phyloP scores from a whole-genome alignment of 1,140 invertebrate species.

The Bombus haemorrhoidalis region DNA sequence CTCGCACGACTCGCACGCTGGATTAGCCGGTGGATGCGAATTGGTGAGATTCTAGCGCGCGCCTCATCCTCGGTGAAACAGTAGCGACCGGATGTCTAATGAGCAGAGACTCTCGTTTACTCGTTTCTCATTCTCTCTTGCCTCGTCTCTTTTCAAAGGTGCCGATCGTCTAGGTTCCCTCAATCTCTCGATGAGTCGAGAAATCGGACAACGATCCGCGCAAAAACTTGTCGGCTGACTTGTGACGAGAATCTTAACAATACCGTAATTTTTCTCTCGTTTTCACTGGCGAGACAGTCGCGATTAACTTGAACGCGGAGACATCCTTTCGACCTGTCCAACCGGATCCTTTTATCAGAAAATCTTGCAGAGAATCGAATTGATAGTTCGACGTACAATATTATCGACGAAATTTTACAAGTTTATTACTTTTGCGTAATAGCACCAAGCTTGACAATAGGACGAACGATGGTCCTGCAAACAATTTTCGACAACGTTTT shows the following conservation, averaged over 20 bases:
- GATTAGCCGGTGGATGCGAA: constrained; percentile 75
- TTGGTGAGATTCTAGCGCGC: constrained; percentile 78
- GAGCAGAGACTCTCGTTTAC: constrained; percentile 10
- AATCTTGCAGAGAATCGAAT: too few relatives aligned
- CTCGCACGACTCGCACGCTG: constrained; percentile 59
- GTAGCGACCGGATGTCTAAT: constrained; percentile 56
- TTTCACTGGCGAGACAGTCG: neutral
- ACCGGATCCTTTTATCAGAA: too few relatives aligned
- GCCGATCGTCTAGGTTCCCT: constrained; percentile 12
- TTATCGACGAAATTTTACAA: too few relatives aligned
- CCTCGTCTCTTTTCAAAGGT: neutral
- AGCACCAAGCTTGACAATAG: too few relatives aligned
- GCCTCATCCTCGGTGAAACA: constrained; percentile 71
- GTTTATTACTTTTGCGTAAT: too few relatives aligned
- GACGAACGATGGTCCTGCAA: too few relatives aligned
- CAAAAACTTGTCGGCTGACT: neutral
- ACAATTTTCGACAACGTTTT: too few relatives aligned
- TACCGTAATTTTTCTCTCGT: neutral
- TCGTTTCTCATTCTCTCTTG: neutral
- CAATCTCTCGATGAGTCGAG: constrained; percentile 19
- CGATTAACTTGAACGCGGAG: neutral
- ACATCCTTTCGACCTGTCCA: too few relatives aligned
- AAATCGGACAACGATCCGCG: constrained; percentile 19
- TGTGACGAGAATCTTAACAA: constrained; percentile 32
- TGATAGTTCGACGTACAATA: too few relatives aligned